These are phyloP conservation scores for Pemphigus obesinymphae DNA, from an alignment of 1,140 invertebrate genomes.

Conservation along the genomic window DNA sequence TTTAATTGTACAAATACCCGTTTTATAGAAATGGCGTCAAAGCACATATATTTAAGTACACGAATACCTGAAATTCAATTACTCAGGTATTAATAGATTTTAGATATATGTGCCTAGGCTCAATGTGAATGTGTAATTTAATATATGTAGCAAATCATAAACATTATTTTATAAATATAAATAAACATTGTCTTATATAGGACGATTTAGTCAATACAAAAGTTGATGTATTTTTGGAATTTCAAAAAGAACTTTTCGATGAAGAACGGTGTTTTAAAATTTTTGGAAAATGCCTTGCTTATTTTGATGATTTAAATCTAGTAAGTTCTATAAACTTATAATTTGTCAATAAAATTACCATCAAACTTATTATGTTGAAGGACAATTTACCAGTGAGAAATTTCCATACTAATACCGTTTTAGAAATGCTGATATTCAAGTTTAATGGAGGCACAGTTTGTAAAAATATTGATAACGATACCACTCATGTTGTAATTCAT, in stretches of 20 bases:
- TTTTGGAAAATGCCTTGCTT: constrained; percentile 4
- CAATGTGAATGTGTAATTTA: too few species aligned
- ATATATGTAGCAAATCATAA: too few species aligned
- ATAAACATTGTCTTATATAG: not conserved
- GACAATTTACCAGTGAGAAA: constrained; percentile 9
- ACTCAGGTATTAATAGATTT: too few species aligned
- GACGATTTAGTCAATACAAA: not conserved
- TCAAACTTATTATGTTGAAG: not conserved
- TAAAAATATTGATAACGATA: constrained; percentile 46
- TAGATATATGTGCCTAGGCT: too few species aligned
- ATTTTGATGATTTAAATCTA: constrained; percentile 41
- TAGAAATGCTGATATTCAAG: constrained; percentile 48
- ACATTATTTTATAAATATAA: constrained; percentile 24
- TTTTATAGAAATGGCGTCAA: too few species aligned
- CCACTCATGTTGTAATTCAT: constrained; percentile 50
- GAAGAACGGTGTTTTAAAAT: constrained; percentile 19
- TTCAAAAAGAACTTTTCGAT: not conserved
- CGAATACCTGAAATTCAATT: too few species aligned
- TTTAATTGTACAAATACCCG: too few species aligned
- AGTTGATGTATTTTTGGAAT: constrained; percentile 22
- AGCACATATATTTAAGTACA: too few species aligned
- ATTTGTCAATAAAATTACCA: not conserved
- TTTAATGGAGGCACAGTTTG: constrained; percentile 53
- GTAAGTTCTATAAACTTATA: not conserved
- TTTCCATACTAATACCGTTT: constrained; percentile 43